Evolutionary conservation across 2,888 invertebrate species (phyloP), one percentile per base, ranked within the genome.

Genomic region (Drosophila nr. perissopoda): DNA sequence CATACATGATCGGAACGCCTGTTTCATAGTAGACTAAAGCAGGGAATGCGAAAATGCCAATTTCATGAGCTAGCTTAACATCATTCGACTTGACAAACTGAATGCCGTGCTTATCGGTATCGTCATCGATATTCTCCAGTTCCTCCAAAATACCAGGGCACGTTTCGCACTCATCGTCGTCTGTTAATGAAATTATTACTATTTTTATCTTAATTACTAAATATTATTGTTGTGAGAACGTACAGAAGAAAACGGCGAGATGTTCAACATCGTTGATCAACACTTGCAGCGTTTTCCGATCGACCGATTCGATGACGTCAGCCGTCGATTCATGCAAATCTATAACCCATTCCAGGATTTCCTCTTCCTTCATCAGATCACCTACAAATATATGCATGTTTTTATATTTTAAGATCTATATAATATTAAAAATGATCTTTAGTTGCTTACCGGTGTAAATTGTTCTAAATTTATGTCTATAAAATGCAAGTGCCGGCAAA

Each of bases 51-150:
- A 97, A 97, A 91, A 98, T 97, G 79, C 98, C 98, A 90, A 98
- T 96, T 93, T 98, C 97, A 56, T 97, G 96, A 3, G 98, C 98
- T 76, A 98, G 93, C 92, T 97, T 97, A 0, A 97, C 95, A 93
- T 98, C 98, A 91, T 97, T 97, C 4, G 98, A 97, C 92, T 98
- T 98, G 42, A 98, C 98, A 93, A 98, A 98, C 93, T 98, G 97
- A 88, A 98, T 98, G 59, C 97, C 98, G 89, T 97, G 97, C 91
- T 97, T 96, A 90, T 98, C 98, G 8, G 98, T 97, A 87, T 98
- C 98, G 91, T 98, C 98, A 91, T 98, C 98, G 87, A 98, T 98
- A 27, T 97, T 97, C 94, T 98, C 98, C 82, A 98, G 93, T 90
- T 98, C 98, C 90, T 97, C 97, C 56, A 98, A 94, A 83, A 98